phyloP scores from a whole-genome alignment of 1,140 invertebrate genomes.

The Lasioglossum albipes region DNA sequence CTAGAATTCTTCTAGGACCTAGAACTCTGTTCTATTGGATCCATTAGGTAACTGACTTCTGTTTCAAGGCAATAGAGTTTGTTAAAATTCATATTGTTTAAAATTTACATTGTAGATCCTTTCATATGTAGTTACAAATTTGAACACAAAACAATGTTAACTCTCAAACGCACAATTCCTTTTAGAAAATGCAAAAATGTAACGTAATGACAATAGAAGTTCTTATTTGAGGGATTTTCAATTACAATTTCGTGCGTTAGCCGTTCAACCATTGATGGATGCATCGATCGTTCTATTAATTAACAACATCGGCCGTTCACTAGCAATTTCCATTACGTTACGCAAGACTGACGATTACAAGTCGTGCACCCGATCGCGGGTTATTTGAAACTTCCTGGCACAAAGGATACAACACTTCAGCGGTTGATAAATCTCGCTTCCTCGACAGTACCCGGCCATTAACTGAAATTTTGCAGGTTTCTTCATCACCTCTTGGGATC shows the following conservation, averaged over 20 bases:
- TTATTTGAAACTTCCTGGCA: background rate
- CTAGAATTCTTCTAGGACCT: no score
- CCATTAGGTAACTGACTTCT: no score
- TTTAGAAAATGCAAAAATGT: no score
- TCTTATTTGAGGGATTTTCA: no score
- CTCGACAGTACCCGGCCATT: background rate
- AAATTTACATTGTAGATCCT: no score
- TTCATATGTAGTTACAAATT: no score
- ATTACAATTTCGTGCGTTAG: background rate
- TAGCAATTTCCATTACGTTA: background rate
- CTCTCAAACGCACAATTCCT: no score
- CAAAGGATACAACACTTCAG: slow-evolving; percentile 2
- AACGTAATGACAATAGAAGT: no score
- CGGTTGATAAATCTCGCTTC: background rate
- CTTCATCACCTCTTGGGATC: background rate
- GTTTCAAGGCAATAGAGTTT: no score
- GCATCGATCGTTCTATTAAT: background rate
- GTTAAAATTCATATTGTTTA: no score
- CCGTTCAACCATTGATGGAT: background rate
- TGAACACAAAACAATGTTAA: no score
- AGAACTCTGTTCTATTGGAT: no score
- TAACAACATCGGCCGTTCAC: background rate
- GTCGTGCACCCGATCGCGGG: background rate
- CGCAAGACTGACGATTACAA: background rate
- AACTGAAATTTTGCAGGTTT: background rate